These are phyloP conservation scores for Diloba caeruleocephala DNA, from an alignment of 2,888 invertebrate genomes.

Conservation along the genomic window DNA sequence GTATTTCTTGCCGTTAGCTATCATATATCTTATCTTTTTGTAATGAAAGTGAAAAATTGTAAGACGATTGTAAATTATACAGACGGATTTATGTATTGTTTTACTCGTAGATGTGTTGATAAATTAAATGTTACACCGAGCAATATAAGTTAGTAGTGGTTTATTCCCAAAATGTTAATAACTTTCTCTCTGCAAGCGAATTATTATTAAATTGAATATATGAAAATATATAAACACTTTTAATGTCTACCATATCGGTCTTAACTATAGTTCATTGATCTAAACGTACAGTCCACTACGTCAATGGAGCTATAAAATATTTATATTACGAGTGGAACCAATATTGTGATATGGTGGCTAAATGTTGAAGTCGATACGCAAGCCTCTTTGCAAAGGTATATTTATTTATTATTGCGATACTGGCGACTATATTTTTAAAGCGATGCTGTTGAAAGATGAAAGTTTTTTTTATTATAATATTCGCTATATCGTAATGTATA, in stretches of 20 bases:
- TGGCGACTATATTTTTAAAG: constrained; percentile 26
- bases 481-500: constrained; percentile 1
- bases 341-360: constrained; percentile 34
- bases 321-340: constrained; percentile 24
- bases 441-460: constrained; percentile 22
- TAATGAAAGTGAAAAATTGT: constrained; percentile 23
- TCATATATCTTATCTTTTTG: constrained; percentile 20
- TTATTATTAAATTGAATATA: too few species aligned
- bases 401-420: constrained; percentile 34
- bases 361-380: constrained; percentile 19
- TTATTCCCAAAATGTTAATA: too few species aligned
- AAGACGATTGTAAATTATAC: constrained; percentile 1
- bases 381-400: constrained; percentile 25
- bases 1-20: constrained; percentile 1
- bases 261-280: constrained; percentile 43
- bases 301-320: constrained; percentile 33
- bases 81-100: constrained; percentile 3
- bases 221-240: constrained; percentile 25
- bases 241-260: constrained; percentile 18
- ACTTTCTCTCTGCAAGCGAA: too few species aligned
- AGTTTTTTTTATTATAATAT: constrained; percentile 24
- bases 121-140: background rate
- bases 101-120: background rate
- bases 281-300: constrained; percentile 23
- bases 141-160: too few species aligned